These are phyloP conservation scores for Microvelia longipes DNA, from an alignment of 1,140 invertebrate genomes.

Conservation along the genomic window DNA sequence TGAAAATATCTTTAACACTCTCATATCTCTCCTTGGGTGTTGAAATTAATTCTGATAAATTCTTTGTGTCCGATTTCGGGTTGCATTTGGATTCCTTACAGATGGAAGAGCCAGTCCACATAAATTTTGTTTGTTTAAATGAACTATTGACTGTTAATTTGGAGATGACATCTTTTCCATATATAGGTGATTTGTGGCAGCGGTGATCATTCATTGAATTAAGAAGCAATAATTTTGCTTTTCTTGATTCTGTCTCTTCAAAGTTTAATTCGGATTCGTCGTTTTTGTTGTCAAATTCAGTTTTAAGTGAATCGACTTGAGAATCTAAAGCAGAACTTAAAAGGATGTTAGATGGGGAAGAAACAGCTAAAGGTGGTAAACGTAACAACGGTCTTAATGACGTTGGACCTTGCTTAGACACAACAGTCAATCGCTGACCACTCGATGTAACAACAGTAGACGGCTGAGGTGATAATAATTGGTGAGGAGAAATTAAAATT, in stretches of 20 bases:
- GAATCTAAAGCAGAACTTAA: no score
- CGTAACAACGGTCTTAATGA: neutral
- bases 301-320: no score
- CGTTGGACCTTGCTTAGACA: neutral
- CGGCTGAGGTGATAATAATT: neutral
- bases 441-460: neutral
- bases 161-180: neutral
- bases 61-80: neutral
- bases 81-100: neutral
- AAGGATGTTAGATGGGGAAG: neutral
- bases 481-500: constrained; percentile 8
- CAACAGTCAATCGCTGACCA: neutral
- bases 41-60: neutral
- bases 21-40: neutral
- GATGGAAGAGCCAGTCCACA: neutral
- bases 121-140: neutral
- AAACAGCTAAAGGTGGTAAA: neutral
- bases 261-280: no score
- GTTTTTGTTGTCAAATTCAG: no score
- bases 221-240: neutral
- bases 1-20: neutral
- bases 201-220: neutral
- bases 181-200: neutral
- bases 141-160: neutral
- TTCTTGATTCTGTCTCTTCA: no score